phyloP scores from a whole-genome alignment of 2,888 invertebrate genomes.

The Bembecia ichneumoniformis region DNA sequence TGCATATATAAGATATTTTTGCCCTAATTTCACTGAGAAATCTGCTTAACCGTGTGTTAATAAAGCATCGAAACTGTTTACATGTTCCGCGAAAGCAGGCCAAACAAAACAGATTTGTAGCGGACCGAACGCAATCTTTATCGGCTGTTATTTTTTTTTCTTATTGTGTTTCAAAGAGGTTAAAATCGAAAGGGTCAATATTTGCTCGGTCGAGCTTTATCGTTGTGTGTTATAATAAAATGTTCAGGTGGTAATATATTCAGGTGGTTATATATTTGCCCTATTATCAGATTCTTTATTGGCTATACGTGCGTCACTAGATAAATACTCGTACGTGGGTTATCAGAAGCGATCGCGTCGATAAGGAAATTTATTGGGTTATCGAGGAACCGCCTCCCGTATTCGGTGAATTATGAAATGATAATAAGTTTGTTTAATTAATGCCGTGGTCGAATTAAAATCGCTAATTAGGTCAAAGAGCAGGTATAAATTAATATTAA shows the following conservation, averaged over 20 bases:
- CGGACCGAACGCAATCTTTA: not conserved
- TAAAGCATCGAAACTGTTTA: not conserved
- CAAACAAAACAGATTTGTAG: not conserved
- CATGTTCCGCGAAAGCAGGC: not conserved
- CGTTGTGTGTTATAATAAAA: constrained; percentile 12
- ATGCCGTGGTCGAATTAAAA: too few relatives aligned
- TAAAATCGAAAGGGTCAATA: not conserved
- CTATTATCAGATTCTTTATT: constrained; percentile 28
- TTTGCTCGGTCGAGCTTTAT: constrained; percentile 3
- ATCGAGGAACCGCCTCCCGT: constrained; percentile 16
- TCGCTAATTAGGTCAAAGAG: too few relatives aligned
- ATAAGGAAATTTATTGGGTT: constrained; percentile 32
- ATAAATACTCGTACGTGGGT: constrained; percentile 1
- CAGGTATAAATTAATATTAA: too few relatives aligned
- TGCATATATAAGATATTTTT: too few relatives aligned
- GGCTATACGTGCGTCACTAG: constrained; percentile 27
- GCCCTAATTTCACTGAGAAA: too few relatives aligned
- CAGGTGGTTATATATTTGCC: constrained; percentile 23
- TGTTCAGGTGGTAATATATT: constrained; percentile 25
- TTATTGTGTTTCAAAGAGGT: not conserved
- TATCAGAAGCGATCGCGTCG: constrained; percentile 5
- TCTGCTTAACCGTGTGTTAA: not conserved
- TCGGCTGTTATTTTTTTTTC: not conserved
- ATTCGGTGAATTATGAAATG: too few relatives aligned
- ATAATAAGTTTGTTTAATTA: too few relatives aligned